phyloP scores from a whole-genome alignment of 2,113 vertebrate species.

The Ploceus nigricollis region DNA sequence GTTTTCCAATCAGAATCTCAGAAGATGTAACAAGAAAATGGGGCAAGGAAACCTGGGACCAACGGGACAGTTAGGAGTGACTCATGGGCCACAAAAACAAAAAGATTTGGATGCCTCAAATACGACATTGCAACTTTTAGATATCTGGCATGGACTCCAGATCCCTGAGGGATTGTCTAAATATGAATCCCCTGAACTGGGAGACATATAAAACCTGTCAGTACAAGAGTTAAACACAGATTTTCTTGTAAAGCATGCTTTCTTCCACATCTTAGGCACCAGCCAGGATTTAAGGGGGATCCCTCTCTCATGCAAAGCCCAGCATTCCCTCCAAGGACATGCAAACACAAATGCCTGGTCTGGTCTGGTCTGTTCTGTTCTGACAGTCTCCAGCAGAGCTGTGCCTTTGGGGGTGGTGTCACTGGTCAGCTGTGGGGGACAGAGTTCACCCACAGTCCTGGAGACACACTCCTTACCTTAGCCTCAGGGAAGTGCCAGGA shows the following conservation, averaged over 20 bases:
- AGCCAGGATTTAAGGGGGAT: neutral
- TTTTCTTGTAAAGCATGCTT: neutral
- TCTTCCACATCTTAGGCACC: neutral
- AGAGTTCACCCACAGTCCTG: neutral
- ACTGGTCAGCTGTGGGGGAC: neutral
- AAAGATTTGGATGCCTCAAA: neutral
- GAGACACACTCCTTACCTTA: neutral
- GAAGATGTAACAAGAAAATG: neutral
- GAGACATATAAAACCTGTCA: neutral
- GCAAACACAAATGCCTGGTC: accelerated
- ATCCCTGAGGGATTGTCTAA: neutral
- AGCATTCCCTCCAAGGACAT: neutral
- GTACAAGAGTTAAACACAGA: neutral
- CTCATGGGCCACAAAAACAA: neutral
- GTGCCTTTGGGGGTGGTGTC: neutral
- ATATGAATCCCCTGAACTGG: neutral
- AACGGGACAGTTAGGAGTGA: neutral
- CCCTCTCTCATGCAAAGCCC: neutral
- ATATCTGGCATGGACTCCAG: neutral
- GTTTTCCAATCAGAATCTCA: neutral
- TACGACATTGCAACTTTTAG: neutral
- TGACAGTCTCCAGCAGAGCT: neutral
- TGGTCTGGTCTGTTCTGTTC: neutral
- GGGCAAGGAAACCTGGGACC: neutral
- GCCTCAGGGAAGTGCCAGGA: neutral